Percentiles rank a stretch among this genome's conserved stretches.
Evolutionary conservation across 2,888 invertebrate species (phyloP).

Genomic region (Itoplectis maculator): DNA sequence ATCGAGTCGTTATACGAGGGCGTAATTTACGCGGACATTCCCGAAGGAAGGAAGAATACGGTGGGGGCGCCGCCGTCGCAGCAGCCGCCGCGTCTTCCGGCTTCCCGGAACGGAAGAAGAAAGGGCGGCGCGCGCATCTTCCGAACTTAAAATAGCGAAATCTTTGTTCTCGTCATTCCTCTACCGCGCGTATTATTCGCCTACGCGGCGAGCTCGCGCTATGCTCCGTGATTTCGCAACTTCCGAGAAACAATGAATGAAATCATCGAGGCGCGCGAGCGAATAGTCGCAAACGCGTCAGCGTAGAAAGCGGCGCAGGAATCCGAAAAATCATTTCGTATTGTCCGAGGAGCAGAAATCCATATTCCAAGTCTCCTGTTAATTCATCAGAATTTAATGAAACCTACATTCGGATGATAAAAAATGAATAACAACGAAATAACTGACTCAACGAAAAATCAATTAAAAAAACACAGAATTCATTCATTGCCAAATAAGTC

Average conservation of each 20-base stretch:
- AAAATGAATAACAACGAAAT: too few species aligned
- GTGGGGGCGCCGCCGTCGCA: too few species aligned
- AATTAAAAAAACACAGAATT: too few species aligned
- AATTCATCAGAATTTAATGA: too few species aligned
- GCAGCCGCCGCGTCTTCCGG: constrained; percentile 30
- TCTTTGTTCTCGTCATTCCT: constrained; percentile 33
- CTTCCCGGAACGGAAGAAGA: constrained; percentile 29
- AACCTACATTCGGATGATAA: too few species aligned
- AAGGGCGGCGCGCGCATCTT: constrained; percentile 10
- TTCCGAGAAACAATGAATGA: constrained; percentile 60
- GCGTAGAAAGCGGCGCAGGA: not conserved
- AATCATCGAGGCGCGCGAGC: constrained; percentile 41
- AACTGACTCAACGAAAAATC: too few species aligned
- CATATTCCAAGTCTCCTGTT: too few species aligned
- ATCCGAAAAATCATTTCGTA: not conserved
- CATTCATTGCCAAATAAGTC: too few species aligned
- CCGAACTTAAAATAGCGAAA: constrained; percentile 9
- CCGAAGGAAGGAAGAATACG: not conserved
- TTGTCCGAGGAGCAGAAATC: too few species aligned
- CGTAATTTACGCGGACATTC: constrained; percentile 20
- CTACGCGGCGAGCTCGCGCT: constrained; percentile 49
- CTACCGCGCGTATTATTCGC: constrained; percentile 39
- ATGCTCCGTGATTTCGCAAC: constrained; percentile 51
- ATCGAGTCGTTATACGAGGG: constrained; percentile 76
- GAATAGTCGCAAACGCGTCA: not conserved